A percentile compares a stretch with the other conserved stretches of the same genome.
Evolutionary conservation across 1,140 invertebrate species (phyloP).

Genomic region (Colletes latitarsis): DNA sequence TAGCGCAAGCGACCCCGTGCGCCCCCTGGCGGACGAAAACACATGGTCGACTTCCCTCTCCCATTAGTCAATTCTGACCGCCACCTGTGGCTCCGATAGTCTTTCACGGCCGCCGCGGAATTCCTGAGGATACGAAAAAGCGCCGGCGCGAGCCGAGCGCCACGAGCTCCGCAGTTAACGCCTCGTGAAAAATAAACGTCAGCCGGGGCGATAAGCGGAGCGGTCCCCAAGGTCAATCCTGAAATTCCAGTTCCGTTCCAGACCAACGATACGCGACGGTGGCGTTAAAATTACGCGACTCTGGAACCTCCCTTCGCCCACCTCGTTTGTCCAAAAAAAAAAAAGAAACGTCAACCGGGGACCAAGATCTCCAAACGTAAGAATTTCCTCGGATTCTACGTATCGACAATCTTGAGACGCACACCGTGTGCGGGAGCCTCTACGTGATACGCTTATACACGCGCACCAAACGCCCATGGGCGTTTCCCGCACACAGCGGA

Average conservation of each 20-base stretch:
- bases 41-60: background rate
- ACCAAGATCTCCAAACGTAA: too few relatives aligned
- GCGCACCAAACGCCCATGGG: too few relatives aligned
- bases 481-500: too few relatives aligned
- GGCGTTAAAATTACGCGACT: background rate
- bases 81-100: constrained; percentile 62
- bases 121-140: constrained; percentile 36
- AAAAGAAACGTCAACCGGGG: too few relatives aligned
- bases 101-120: constrained; percentile 54
- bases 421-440: too few relatives aligned
- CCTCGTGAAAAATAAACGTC: constrained; percentile 63
- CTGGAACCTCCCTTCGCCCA: too few relatives aligned
- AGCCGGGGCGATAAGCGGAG: constrained; percentile 55
- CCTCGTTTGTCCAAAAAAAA: too few relatives aligned
- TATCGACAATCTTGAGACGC: too few relatives aligned
- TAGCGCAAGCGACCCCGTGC: background rate
- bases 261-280: constrained; percentile 13
- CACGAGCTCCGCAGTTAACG: constrained; percentile 30
- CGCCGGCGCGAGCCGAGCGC: background rate
- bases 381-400: too few relatives aligned
- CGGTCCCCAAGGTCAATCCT: constrained; percentile 56
- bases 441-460: too few relatives aligned
- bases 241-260: constrained; percentile 60
- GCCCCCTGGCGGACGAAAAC: background rate
- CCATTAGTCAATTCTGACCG: constrained; percentile 50